Base-by-base conservation (phyloP, 2,113 vertebrate species). In the Gila orcuttii region DNA sequence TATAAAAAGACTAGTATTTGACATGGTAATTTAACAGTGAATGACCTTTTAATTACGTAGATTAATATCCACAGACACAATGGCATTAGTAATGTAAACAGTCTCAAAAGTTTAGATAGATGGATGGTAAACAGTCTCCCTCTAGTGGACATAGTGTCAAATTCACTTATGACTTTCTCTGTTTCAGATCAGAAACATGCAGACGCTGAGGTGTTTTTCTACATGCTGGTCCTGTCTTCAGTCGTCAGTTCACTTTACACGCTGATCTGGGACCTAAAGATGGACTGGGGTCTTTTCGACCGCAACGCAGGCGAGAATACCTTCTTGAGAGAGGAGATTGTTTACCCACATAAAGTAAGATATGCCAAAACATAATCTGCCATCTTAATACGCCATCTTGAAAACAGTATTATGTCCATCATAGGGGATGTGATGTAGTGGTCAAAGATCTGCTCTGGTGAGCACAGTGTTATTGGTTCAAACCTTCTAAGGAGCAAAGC, bases 241-340 rank as follows among this genome's bases (percentile, higher is more conserved):
- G 93, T 95, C 85, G 93, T 98, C 95, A 99, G 97, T 93, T 98
- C 98, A 39, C 95, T 96, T 85, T 99, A 99, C 89, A 99, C 97
- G 0, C 97, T 99, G 66, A 98, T 98, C 92, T 99, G 98, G 98
- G 98, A 99, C 91, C 95, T 99, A 90, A 98, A 97, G 91, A 99
- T 99, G 98, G 98, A 99, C 93, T 99, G 98, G 98, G 98, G 98
- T 77, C 95, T 99, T 91, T 99, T 99, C 89, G 98, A 99, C 92
- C 96, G 95, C 42, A 97, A 97, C 33, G 98, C 98, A 12, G 97
- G 98, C 87, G 98, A 99, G 92, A 98, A 99, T 90, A 98, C 96
- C 86, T 99, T 99, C 91, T 96, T 99, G 87, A 94, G 98, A 79
- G 98, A 99, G 92, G 98, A 99, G 92, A 99, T 99, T 19, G 98